Evolutionary conservation across 2,797 vertebrate species (phyloP).

Genomic region (Sylvia borin): DNA sequence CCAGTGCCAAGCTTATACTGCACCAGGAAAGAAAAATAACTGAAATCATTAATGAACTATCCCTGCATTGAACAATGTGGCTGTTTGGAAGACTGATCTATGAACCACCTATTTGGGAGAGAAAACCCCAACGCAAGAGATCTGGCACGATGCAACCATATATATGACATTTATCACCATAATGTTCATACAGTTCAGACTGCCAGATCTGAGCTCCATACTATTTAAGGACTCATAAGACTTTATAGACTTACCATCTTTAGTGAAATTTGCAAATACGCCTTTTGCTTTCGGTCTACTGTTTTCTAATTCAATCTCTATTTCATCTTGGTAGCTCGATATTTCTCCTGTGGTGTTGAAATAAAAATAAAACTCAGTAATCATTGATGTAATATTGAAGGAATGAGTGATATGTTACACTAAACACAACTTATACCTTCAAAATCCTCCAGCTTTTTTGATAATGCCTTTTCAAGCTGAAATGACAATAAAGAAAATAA

Average conservation of each 20-base stretch:
- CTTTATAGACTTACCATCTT: conserved; percentile 77
- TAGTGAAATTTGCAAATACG: conserved; percentile 83
- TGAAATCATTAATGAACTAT: neutral
- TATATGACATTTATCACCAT: neutral
- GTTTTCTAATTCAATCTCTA: conserved; percentile 90
- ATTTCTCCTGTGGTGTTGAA: conserved; percentile 86
- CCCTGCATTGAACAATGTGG: neutral
- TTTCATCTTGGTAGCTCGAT: conserved; percentile 90
- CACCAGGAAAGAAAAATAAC: neutral
- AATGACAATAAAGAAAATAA: conserved; percentile 53
- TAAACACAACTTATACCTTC: conserved; percentile 82
- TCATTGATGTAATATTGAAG: neutral
- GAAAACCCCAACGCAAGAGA: neutral
- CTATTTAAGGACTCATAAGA: neutral
- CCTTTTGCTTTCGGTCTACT: conserved; percentile 88
- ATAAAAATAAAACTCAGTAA: conserved; percentile 36
- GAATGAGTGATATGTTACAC: neutral
- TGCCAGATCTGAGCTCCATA: neutral
- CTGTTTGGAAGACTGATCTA: neutral
- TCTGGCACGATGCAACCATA: neutral
- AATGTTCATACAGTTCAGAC: neutral
- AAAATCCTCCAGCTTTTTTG: conserved; percentile 87
- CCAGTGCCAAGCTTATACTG: neutral
- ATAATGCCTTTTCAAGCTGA: conserved; percentile 90
- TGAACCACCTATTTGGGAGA: neutral